These are phyloP conservation scores for Eumacrocentrus americanus DNA, from an alignment of 2,888 invertebrate species.

Conservation along the genomic window DNA sequence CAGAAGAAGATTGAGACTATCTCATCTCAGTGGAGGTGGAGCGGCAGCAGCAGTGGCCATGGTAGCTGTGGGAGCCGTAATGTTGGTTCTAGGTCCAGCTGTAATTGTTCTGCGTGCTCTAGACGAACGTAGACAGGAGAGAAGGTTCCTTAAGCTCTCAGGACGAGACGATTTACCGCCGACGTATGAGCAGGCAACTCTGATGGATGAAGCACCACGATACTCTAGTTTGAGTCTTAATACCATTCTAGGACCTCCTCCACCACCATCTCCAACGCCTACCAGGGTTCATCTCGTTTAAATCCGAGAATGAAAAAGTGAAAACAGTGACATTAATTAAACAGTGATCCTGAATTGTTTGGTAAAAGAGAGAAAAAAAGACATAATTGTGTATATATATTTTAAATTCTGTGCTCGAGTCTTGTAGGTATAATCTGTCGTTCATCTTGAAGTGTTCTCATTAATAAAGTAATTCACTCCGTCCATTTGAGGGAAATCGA, in stretches of 20 bases:
- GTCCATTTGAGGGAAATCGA: background rate
- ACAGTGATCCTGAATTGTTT: background rate
- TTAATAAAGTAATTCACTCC: conserved; percentile 1
- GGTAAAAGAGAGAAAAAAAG: background rate
- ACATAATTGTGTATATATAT: background rate
- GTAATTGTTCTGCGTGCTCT: conserved; percentile 47
- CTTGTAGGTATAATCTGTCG: no score
- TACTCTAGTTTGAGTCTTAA: conserved; percentile 49
- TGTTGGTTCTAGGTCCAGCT: conserved; percentile 49
- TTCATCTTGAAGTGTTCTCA: background rate
- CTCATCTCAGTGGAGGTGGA: conserved; percentile 39
- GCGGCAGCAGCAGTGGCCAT: conserved; percentile 48
- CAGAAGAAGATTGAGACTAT: conserved; percentile 31
- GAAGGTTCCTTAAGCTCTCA: conserved; percentile 43
- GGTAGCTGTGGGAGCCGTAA: conserved; percentile 49
- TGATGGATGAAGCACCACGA: conserved; percentile 48
- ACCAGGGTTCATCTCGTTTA: conserved; percentile 25
- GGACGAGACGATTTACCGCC: conserved; percentile 44
- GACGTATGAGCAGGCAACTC: conserved; percentile 49
- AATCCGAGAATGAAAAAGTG: background rate
- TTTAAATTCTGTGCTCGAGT: no score
- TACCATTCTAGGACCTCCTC: conserved; percentile 35
- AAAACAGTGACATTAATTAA: background rate
- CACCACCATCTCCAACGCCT: conserved; percentile 30
- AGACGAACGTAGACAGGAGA: conserved; percentile 44